phyloP scores from a whole-genome alignment of 2,888 invertebrate species.

The Rhimphoctona megacephalus region DNA sequence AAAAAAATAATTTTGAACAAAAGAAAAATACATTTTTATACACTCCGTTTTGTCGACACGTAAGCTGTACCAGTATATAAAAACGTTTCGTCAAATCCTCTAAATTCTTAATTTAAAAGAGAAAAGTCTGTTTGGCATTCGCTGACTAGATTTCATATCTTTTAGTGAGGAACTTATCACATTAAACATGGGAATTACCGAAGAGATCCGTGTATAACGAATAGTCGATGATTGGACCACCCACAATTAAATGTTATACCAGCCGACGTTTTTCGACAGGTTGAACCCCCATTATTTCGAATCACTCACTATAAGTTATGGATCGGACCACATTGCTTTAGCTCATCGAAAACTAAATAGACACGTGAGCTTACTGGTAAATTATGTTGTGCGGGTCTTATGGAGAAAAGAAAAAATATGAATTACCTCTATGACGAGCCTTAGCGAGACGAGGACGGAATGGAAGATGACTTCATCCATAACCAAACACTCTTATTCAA shows the following conservation, averaged over 20 bases:
- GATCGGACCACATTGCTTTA: background rate
- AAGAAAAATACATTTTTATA: constrained; percentile 38
- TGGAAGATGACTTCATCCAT: background rate
- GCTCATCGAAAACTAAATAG: constrained; percentile 2
- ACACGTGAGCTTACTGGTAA: background rate
- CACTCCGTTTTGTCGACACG: constrained; percentile 24
- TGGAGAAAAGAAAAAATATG: background rate
- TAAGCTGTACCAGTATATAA: constrained; percentile 20
- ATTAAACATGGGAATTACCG: constrained; percentile 20
- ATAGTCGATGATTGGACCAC: constrained; percentile 43
- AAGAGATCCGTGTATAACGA: constrained; percentile 2
- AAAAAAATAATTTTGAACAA: background rate
- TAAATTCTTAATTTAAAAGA: constrained; percentile 13
- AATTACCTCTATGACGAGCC: background rate
- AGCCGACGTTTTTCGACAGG: constrained; percentile 9
- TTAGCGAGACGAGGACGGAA: background rate
- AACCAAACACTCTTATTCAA: background rate
- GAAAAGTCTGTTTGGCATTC: background rate
- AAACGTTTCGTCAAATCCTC: constrained; percentile 53
- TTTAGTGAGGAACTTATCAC: constrained; percentile 5
- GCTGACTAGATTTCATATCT: constrained; percentile 19
- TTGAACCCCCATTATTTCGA: constrained; percentile 15
- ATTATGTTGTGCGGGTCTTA: constrained; percentile 5
- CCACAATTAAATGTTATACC: constrained; percentile 26
- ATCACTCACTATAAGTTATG: constrained; percentile 16